phyloP scores from a whole-genome alignment of 1,140 invertebrate species.

The Hyposmocoma kahamanoa region DNA sequence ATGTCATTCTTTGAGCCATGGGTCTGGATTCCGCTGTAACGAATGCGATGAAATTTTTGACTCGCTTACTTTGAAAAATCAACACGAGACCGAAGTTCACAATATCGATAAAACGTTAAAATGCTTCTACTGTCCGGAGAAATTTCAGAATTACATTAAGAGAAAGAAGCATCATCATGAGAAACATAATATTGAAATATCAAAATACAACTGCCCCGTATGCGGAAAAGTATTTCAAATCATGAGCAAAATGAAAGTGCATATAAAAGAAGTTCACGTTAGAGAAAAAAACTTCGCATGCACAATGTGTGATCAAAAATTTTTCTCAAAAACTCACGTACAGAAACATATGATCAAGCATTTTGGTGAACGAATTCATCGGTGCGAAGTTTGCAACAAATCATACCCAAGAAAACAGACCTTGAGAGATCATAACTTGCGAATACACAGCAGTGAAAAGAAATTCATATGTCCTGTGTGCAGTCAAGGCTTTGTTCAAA shows the following conservation, averaged over 20 bases:
- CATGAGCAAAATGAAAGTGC: conserved; percentile 49
- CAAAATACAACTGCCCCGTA: conserved; percentile 41
- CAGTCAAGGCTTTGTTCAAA: conserved; percentile 43
- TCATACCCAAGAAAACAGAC: conserved; percentile 75
- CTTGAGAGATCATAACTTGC: conserved; percentile 71
- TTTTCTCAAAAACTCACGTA: conserved; percentile 49
- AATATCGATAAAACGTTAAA: conserved; percentile 35
- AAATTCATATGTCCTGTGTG: conserved; percentile 39
- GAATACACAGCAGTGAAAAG: conserved; percentile 63
- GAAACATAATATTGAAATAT: conserved; percentile 29
- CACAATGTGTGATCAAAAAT: conserved; percentile 49
- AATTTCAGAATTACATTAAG: conserved; percentile 39
- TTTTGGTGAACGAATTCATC: conserved; percentile 82
- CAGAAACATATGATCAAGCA: conserved; percentile 72
- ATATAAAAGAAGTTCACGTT: conserved; percentile 56
- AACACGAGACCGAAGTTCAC: conserved; percentile 40
- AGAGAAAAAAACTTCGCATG: conserved; percentile 55
- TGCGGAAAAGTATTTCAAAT: conserved; percentile 50
- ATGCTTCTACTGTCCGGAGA: conserved; percentile 47
- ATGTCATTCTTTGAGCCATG: conserved; percentile 42
- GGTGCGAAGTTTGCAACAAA: conserved; percentile 78
- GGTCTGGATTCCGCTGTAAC: conserved; percentile 35
- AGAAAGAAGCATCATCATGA: conserved; percentile 45
- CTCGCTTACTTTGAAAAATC: conserved; percentile 35
- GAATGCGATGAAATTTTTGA: conserved; percentile 40